Evolutionary conservation across 2,888 invertebrate genomes (phyloP), one percentile per base, ranked within the genome.

Genomic region (Xanthorhoe spadicearia): DNA sequence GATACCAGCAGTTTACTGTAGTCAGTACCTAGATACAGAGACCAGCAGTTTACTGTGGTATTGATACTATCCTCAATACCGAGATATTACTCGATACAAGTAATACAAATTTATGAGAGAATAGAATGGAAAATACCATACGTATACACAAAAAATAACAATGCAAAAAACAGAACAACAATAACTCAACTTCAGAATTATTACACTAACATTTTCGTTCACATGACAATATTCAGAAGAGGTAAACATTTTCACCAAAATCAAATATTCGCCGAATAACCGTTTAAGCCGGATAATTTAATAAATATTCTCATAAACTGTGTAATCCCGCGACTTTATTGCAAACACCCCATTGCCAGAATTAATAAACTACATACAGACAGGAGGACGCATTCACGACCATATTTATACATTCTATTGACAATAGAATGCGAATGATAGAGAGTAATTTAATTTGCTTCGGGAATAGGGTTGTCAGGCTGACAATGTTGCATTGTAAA

Each of bases 401-500:
- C 56, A 53, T 71, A 72, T 72, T 73, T 74, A 74, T 69, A 68
- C 65, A 63, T 67, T 62, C 49, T 63, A 57, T 69, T 68, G 63
- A 54, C 73, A 71, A 72, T 72, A 70, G 48, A 66, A 61, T 51
- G 43, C 52, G 74, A 74, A 75, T 6, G 73, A 71, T 73, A 46
- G 5, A 23, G 23, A 52, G 66, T 78, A 74, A 79, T 77, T 78
- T 75, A 71, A 78, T 81, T 77, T 77, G 69, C 61, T 55, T 62
- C 59, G 66, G 64, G 58, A 57, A 32, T 59, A 70, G 70, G 72
- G 72, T 15, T 72, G 72, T 15, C 64, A 23, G n/a, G 0, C 15
- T 19, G 18, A 32, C 0, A 50, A 35, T 35, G 19, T 59, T 19
- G 8, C 9, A 43, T 28, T 15, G 23, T 28, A 32, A 32, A 4